Conservation (phyloP, 1,140 invertebrate species). For the Drosophila lacertosa region DNA sequence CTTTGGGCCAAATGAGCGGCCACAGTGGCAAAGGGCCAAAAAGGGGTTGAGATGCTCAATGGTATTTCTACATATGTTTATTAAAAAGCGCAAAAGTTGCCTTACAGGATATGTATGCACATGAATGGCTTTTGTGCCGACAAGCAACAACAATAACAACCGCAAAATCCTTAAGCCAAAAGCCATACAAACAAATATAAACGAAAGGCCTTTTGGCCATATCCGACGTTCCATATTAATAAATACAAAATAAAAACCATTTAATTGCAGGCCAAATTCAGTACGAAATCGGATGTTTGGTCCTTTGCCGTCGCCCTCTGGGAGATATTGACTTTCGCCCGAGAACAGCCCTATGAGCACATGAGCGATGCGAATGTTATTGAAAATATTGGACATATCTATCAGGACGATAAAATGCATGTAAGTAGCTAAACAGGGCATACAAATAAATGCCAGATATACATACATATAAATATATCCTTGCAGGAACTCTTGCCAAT, state of each 20-base stretch:
- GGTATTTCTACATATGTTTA: slow-evolving; percentile 42
- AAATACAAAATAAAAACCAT: slow-evolving; percentile 13
- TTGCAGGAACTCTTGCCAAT: slow-evolving; percentile 88
- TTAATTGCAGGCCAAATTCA: slow-evolving; percentile 89
- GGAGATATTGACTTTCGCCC: slow-evolving; percentile 94
- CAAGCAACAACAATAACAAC: slow-evolving; percentile 21
- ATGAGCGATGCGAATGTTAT: slow-evolving; percentile 91
- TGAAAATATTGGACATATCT: slow-evolving; percentile 90
- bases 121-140: slow-evolving; percentile 57
- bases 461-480: background rate
- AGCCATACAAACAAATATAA: slow-evolving; percentile 50
- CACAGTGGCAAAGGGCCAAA: slow-evolving; percentile 22
- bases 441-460: background rate
- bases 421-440: slow-evolving; percentile 53
- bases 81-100: slow-evolving; percentile 73
- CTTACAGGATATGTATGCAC: slow-evolving; percentile 57
- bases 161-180: slow-evolving; percentile 65
- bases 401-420: slow-evolving; percentile 86
- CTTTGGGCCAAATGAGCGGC: slow-evolving; percentile 53
- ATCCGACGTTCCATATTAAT: slow-evolving; percentile 14
- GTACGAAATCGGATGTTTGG: slow-evolving; percentile 95
- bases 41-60: slow-evolving; percentile 3
- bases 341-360: slow-evolving; percentile 92
- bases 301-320: slow-evolving; percentile 94
- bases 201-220: slow-evolving; percentile 42